These are phyloP conservation scores for Rhingia campestris DNA, from an alignment of 2,888 invertebrate species.

Conservation along the genomic window DNA sequence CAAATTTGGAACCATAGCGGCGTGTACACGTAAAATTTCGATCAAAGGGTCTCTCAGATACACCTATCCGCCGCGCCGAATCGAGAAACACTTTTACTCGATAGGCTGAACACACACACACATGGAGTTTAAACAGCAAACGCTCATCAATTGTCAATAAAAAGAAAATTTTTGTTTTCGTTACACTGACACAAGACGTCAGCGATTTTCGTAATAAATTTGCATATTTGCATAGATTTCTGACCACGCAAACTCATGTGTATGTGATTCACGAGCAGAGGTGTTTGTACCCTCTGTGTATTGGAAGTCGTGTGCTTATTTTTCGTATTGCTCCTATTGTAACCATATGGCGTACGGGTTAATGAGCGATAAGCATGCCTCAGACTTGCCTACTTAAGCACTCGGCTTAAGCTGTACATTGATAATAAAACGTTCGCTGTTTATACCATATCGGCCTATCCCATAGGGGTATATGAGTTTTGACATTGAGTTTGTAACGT, in stretches of 20 bases:
- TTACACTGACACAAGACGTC: conserved; percentile 7
- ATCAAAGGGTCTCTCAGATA: conserved; percentile 39
- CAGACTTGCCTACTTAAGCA: conserved; percentile 36
- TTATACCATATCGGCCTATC: too few relatives aligned
- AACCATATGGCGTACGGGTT: conserved; percentile 30
- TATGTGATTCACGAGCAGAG: conserved; percentile 32
- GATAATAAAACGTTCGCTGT: conserved; percentile 38
- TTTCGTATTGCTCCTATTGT: conserved; percentile 24
- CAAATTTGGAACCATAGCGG: conserved; percentile 22
- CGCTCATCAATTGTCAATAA: conserved; percentile 38
- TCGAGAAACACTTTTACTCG: conserved; percentile 20
- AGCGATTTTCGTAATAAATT: conserved; percentile 7
- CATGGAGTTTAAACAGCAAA: conserved; percentile 22
- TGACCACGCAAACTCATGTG: conserved; percentile 1
- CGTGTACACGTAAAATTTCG: conserved; percentile 32
- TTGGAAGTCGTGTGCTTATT: conserved; percentile 9
- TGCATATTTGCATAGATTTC: not conserved
- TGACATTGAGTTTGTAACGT: too few relatives aligned
- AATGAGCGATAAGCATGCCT: conserved; percentile 39
- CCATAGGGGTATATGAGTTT: too few relatives aligned
- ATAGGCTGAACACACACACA: conserved; percentile 4
- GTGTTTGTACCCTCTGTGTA: conserved; percentile 30
- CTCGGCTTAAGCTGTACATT: conserved; percentile 14
- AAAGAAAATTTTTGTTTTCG: conserved; percentile 31
- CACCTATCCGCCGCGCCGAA: not conserved